Percentiles rank a stretch among this genome's conserved stretches.
Evolutionary conservation across 2,888 invertebrate species (phyloP).

Genomic region (Thysanoteuthis rhombus): DNA sequence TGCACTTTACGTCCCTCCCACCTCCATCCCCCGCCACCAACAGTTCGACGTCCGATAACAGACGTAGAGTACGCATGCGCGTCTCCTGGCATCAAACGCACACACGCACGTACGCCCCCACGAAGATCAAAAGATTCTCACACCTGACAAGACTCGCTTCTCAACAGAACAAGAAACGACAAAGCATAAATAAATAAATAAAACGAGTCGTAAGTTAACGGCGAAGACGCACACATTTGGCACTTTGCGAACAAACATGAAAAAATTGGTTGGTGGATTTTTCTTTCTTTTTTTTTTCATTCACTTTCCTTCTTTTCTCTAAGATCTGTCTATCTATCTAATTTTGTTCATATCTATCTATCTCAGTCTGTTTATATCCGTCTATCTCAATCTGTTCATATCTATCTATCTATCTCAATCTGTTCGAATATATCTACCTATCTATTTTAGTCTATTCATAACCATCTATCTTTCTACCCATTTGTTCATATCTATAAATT

Average conservation of each 20-base stretch:
- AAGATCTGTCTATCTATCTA: background rate
- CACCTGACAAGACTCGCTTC: background rate
- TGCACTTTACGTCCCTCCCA: background rate
- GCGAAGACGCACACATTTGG: background rate
- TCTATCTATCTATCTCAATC: too few species aligned
- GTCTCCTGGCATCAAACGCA: background rate
- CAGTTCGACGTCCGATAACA: background rate
- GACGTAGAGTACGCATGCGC: background rate
- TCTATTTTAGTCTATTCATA: background rate
- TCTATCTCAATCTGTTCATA: background rate
- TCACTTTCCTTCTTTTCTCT: background rate
- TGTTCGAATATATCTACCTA: too few species aligned
- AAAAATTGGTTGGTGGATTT: background rate
- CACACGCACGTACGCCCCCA: background rate
- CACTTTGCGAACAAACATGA: background rate
- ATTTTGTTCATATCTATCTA: background rate
- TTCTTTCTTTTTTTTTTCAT: background rate
- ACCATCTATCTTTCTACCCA: background rate
- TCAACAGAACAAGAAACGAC: background rate
- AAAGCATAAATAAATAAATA: background rate
- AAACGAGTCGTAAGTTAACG: background rate
- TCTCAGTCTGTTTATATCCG: background rate
- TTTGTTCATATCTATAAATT: too few species aligned
- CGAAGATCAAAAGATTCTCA: background rate
- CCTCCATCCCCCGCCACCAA: too few species aligned